phyloP scores from a whole-genome alignment of 2,888 invertebrate species.

The Sinelater perroti region DNA sequence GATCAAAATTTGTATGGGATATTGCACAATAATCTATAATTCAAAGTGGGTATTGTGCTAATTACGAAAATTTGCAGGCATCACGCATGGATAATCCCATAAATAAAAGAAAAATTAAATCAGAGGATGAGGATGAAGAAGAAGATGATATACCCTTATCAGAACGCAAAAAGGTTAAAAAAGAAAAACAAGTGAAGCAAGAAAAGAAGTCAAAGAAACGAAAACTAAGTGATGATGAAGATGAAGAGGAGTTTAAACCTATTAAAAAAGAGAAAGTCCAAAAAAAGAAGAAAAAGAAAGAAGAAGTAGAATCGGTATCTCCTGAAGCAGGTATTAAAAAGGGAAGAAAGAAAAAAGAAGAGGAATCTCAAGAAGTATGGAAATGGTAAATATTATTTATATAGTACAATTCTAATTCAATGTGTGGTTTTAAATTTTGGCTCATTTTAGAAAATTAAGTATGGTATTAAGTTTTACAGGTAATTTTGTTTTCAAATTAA shows the following conservation, averaged over 20 bases:
- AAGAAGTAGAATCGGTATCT: conserved; percentile 54
- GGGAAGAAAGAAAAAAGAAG: conserved; percentile 78
- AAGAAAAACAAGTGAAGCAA: conserved; percentile 62
- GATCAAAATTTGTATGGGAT: background rate
- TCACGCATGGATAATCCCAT: background rate
- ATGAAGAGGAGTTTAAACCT: conserved; percentile 66
- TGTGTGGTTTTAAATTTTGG: conserved; percentile 10
- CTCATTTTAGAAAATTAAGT: background rate
- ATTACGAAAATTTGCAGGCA: too few species aligned
- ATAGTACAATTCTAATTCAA: too few species aligned
- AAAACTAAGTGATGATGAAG: conserved; percentile 64
- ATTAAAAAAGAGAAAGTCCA: conserved; percentile 71
- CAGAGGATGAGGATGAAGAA: conserved; percentile 56
- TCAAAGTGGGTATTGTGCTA: too few species aligned
- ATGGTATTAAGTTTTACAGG: too few species aligned
- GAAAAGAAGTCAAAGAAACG: conserved; percentile 63
- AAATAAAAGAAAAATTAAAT: conserved; percentile 41
- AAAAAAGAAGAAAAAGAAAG: conserved; percentile 56
- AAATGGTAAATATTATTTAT: conserved; percentile 75
- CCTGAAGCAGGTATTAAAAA: conserved; percentile 67
- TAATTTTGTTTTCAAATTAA: too few species aligned
- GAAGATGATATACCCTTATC: conserved; percentile 72
- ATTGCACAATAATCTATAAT: too few species aligned
- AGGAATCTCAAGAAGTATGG: conserved; percentile 87
- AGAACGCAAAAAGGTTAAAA: conserved; percentile 73